These are phyloP conservation scores for Hyles lineata DNA, from an alignment of 2,888 invertebrate genomes.

Conservation along the genomic window DNA sequence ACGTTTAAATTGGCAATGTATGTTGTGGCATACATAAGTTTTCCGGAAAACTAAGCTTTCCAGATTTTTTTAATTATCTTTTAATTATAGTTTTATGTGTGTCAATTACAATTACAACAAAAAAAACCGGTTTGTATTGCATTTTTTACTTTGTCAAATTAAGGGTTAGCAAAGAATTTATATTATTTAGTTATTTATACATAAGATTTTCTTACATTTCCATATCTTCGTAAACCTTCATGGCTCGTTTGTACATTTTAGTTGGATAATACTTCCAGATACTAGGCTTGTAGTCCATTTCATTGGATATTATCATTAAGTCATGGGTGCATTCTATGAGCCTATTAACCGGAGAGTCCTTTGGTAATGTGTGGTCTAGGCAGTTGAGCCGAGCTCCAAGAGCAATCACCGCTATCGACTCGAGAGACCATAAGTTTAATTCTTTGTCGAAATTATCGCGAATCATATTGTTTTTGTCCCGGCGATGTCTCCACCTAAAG, in stretches of 20 bases:
- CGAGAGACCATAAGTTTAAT: slow-evolving; percentile 87
- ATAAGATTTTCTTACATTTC: slow-evolving; percentile 55
- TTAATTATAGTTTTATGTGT: no score
- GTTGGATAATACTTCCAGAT: slow-evolving; percentile 64
- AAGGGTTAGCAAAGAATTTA: not conserved
- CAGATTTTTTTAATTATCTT: no score
- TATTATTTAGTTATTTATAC: not conserved
- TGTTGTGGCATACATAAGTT: no score
- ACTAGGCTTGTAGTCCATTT: slow-evolving; percentile 65
- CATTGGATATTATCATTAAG: slow-evolving; percentile 49
- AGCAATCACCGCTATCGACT: slow-evolving; percentile 77
- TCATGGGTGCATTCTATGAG: slow-evolving; percentile 65
- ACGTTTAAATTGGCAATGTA: no score
- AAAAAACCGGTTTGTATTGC: no score
- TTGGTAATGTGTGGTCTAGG: slow-evolving; percentile 59
- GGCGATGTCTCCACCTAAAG: slow-evolving; percentile 78
- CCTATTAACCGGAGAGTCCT: slow-evolving; percentile 61
- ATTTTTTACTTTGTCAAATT: no score
- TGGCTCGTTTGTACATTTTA: slow-evolving; percentile 59
- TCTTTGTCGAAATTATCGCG: slow-evolving; percentile 82
- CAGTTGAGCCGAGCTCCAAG: slow-evolving; percentile 70
- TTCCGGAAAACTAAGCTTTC: no score
- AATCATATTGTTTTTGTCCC: slow-evolving; percentile 82
- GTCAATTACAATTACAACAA: no score
- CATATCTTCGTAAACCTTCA: slow-evolving; percentile 64